phyloP scores from a whole-genome alignment of 2,888 invertebrate species.

The Trileptium ribeirensis region DNA sequence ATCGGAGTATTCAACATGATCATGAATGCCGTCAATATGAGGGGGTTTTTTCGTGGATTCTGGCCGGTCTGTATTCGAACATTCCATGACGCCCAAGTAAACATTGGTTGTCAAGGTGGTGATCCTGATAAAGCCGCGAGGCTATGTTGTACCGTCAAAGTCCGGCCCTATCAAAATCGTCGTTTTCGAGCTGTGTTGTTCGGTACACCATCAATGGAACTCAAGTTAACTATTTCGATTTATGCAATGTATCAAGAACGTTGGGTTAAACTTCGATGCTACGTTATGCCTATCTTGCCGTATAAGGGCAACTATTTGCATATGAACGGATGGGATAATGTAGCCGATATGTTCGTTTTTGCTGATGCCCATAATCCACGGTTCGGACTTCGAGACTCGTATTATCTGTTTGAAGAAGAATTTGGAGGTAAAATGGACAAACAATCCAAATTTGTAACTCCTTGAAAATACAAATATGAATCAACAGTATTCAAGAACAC shows the following conservation, averaged over 20 bases:
- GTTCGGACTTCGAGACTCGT: background rate
- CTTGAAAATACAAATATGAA: background rate
- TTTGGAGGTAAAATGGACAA: background rate
- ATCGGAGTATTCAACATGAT: too few relatives aligned
- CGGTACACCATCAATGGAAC: background rate
- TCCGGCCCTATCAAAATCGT: background rate
- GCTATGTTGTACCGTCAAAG: background rate
- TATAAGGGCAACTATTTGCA: constrained; percentile 12
- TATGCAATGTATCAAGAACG: background rate
- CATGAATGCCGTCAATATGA: too few relatives aligned
- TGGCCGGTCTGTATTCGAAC: background rate
- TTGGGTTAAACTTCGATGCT: background rate
- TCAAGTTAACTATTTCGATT: background rate
- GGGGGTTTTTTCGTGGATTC: too few relatives aligned
- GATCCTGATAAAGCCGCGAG: background rate
- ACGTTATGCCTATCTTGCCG: background rate
- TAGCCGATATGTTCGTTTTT: background rate
- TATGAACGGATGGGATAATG: constrained; percentile 3
- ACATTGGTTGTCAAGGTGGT: constrained; percentile 5
- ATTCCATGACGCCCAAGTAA: background rate
- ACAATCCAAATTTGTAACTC: background rate
- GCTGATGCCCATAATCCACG: background rate
- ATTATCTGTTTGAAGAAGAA: background rate
- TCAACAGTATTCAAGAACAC: constrained; percentile 3
- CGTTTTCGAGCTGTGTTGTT: background rate